Percentiles rank a stretch among this genome's conserved stretches.
phyloP scores from a whole-genome alignment of 2,113 vertebrate genomes.

The Onychostoma macrolepis region DNA sequence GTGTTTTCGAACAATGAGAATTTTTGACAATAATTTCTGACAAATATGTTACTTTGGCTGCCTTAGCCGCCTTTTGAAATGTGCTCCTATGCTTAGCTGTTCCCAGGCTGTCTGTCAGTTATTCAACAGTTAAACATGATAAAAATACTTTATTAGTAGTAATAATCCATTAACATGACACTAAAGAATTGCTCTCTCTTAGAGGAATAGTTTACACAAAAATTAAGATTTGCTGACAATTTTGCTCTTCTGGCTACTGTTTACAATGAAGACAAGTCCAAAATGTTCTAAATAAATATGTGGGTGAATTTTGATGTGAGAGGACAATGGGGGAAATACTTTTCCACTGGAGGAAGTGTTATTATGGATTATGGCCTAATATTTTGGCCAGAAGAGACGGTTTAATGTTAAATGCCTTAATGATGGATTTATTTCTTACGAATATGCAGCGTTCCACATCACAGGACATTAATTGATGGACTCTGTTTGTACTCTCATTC shows the following conservation, averaged over 20 bases:
- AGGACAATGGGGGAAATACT: background rate
- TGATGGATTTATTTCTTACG: background rate
- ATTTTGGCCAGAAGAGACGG: background rate
- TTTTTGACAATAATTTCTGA: too few relatives aligned
- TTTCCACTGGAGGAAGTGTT: too few relatives aligned
- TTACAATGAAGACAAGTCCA: too few relatives aligned
- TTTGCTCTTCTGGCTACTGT: background rate
- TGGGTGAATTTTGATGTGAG: background rate
- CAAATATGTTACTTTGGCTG: too few relatives aligned
- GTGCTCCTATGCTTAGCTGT: conserved; percentile 24
- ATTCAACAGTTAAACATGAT: conserved; percentile 3
- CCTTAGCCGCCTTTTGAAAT: too few relatives aligned
- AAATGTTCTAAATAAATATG: background rate
- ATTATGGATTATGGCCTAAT: background rate
- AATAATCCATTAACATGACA: background rate
- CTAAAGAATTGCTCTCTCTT: background rate
- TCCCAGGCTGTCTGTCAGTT: background rate
- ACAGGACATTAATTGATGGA: too few relatives aligned
- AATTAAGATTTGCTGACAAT: background rate
- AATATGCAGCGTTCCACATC: too few relatives aligned
- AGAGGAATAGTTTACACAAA: background rate
- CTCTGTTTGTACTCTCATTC: background rate
- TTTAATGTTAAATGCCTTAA: background rate
- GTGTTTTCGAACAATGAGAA: too few relatives aligned
- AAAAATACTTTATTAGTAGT: background rate